Percentiles rank a stretch among this genome's conserved stretches.
These are phyloP conservation scores for Polyommatus iphigenia DNA, from an alignment of 2,888 invertebrate genomes.

Conservation along the genomic window DNA sequence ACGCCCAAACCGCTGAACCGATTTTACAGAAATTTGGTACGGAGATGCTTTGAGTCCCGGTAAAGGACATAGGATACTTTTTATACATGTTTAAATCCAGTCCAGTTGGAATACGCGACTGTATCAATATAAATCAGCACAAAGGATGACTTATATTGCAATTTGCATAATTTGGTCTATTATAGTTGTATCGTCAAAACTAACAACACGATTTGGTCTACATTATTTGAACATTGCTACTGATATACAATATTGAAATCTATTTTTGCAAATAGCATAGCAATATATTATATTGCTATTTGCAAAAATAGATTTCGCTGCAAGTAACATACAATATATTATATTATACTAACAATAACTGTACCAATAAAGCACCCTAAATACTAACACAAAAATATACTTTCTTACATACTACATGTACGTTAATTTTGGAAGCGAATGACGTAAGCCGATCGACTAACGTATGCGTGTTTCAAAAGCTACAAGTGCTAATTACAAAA, in stretches of 20 bases:
- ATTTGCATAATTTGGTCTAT: constrained; percentile 3
- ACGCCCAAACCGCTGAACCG: no score
- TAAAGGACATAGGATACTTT: no score
- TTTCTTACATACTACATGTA: neutral
- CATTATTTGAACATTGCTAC: neutral
- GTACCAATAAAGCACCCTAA: constrained; percentile 15
- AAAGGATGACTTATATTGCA: neutral
- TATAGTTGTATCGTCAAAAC: neutral
- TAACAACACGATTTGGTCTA: neutral
- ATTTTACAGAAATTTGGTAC: no score
- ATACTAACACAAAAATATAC: neutral
- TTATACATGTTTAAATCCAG: no score
- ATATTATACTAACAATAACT: neutral
- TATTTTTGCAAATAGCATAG: no score
- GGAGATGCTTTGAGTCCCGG: no score
- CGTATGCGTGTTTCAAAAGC: neutral
- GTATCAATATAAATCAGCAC: neutral
- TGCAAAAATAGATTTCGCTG: no score
- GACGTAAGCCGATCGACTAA: neutral
- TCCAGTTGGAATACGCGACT: neutral
- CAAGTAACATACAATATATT: neutral
- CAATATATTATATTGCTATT: no score
- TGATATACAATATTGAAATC: no score
- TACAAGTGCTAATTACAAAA: neutral
- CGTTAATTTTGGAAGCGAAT: constrained; percentile 6